These are phyloP conservation scores for Tetragnatha montana DNA, from an alignment of 2,888 invertebrate species.

Conservation along the genomic window DNA sequence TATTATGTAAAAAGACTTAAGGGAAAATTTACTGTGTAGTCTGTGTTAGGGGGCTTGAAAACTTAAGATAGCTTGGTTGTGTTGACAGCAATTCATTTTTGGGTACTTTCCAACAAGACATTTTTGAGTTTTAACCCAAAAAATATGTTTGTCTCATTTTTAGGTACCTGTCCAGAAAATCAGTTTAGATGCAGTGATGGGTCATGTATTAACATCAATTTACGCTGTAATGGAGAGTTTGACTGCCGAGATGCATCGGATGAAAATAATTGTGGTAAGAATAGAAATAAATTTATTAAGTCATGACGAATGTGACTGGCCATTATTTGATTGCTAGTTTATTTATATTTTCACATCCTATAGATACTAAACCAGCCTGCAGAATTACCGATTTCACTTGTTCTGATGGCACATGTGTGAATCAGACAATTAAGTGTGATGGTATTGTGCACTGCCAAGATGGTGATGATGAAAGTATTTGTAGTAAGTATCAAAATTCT, in stretches of 20 bases:
- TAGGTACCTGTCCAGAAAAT: conserved; percentile 80
- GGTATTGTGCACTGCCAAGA: conserved; percentile 84
- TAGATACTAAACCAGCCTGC: conserved; percentile 62
- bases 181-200: conserved; percentile 75
- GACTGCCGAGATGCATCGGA: conserved; percentile 82
- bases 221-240: conserved; percentile 76
- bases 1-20: too few relatives aligned
- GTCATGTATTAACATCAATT: conserved; percentile 73
- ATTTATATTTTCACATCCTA: background rate
- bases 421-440: conserved; percentile 77
- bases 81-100: too few relatives aligned
- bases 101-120: too few relatives aligned
- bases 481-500: conserved; percentile 47
- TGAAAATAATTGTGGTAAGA: conserved; percentile 80
- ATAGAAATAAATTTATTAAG: conserved; percentile 10
- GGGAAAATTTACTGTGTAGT: too few relatives aligned
- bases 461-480: conserved; percentile 82
- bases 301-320: background rate
- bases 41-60: too few relatives aligned
- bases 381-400: conserved; percentile 80
- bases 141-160: background rate
- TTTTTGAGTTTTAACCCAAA: too few relatives aligned
- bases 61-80: too few relatives aligned
- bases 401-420: conserved; percentile 81
- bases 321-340: background rate